Evolutionary conservation across 2,797 vertebrate species (phyloP), one percentile per base, ranked within the genome.

Genomic region (Cyclopterus lumpus): DNA sequence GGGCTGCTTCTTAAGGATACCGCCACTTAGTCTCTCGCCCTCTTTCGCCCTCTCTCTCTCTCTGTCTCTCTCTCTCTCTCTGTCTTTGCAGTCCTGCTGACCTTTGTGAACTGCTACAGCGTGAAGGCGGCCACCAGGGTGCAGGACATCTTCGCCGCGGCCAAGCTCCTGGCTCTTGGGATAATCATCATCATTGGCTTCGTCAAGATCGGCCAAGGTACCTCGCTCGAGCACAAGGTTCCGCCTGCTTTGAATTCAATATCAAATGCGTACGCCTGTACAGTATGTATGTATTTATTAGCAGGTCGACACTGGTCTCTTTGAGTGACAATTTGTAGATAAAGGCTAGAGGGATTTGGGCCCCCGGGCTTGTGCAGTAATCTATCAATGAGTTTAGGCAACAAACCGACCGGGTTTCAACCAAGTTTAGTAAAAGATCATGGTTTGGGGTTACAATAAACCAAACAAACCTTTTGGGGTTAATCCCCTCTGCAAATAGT

Each of bases 131-230:
- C 98, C 28, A 99, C 98, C 1, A 95, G 96, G 0, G 98, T 99
- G 9, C 98, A 99, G 91, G 97, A 99, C 2, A 94, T 95, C 86
- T 99, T 99, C 0, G 97, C 98, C 0, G 97, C 96, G 0, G 97
- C 97, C 46, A 99, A 99, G 66, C 95, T 99, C 28, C 91, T 99
- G 42, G 98, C 97, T 0, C 94, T 99, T 44, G 89, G 82, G 10
- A 89, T 99, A 60, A 98, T 99, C 95, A 99, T 99, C 92, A 93
- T 97, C 67, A 95, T 98, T 0, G 98, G 98, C 89, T 99, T 99
- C 30, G 90, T 99, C 64, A 87, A 86, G 79, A 91, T 94, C 10
- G 91, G 86, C 22, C 83, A 83, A 92, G 93, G 93, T 94, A 90
- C 26, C 4, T 3, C 8, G 1, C 62, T 48, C 54, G 9, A 26